Evolutionary conservation across 2,113 vertebrate species (phyloP), one percentile per base, ranked within the genome.

Genomic region (Tor tambroides): DNA sequence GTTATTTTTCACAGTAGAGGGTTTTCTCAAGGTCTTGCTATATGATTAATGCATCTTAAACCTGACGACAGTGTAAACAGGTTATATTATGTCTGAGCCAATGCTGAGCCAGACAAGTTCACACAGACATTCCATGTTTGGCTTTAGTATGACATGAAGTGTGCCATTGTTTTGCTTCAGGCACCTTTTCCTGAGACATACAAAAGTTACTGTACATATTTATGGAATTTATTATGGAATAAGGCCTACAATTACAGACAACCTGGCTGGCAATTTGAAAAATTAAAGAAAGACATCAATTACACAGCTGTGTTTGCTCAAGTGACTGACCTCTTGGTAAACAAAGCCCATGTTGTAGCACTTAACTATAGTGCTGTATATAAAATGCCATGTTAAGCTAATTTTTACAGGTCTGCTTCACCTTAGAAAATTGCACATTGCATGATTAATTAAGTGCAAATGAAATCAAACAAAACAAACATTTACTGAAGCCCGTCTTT

Each of bases 21-120:
- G 91, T 92, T 91, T 89, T 80, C 85, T 85, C 79, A 74, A 75
- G 35, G 71, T 86, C 72, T 88, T 79, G 67, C 86, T 88, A 61
- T 30, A 83, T 93, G 94, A 95, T 93, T 89, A 92, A 95, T 93
- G 88, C 74, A 84, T 89, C 92, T 91, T 88, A 85, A 82, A 41
- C 59, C 61, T 30, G 69, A 78, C 69, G 41, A 74, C 77, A 49
- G 61, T 81, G 89, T 90, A 90, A 90, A 87, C 89, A 87, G 85
- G 87, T n/a, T 35, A 38, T 71, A 69, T 86, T 88, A 88, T 80
- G 77, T 88, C 85, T 85, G 84, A 86, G 61, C 80, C 84, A 83
- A 12, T 41, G 76, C 74, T 51, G 72, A 75, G 76, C 85, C 84
- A 85, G 69, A 81, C 79, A 85, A 80, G 63, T 85, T 87, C 77